phyloP scores from a whole-genome alignment of 1,140 invertebrate species.

The Nymphalis io region DNA sequence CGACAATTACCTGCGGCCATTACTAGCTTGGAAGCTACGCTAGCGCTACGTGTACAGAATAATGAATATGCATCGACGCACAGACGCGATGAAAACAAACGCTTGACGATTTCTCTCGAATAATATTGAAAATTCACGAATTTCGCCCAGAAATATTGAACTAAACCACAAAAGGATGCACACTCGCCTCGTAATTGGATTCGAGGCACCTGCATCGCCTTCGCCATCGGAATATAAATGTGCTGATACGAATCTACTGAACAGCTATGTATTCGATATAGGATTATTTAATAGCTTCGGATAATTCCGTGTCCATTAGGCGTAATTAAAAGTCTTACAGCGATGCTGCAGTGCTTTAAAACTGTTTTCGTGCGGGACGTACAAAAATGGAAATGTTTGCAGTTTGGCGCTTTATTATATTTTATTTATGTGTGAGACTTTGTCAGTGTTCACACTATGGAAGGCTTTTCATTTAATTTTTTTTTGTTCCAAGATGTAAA shows the following conservation, averaged over 20 bases:
- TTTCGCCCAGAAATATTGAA: constrained; percentile 12
- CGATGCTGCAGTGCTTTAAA: no score
- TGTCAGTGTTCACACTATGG: no score
- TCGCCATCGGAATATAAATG: constrained; percentile 31
- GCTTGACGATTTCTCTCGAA: constrained; percentile 5
- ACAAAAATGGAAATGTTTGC: no score
- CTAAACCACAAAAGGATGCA: constrained; percentile 29
- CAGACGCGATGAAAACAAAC: neutral
- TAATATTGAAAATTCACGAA: constrained; percentile 23
- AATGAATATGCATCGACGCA: neutral
- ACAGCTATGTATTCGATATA: neutral
- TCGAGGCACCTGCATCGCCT: constrained; percentile 28
- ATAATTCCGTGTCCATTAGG: neutral
- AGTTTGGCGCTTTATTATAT: no score
- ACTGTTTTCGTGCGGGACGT: no score
- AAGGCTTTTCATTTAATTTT: no score
- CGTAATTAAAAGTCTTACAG: neutral
- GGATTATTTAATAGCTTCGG: neutral
- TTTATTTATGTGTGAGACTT: no score
- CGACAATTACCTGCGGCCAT: no score
- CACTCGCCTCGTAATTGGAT: constrained; percentile 29
- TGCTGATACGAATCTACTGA: neutral
- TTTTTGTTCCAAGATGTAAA: no score
- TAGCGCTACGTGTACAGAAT: neutral
- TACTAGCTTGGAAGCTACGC: no score